Conservation (phyloP, 2,113 vertebrate species). For the Myotis brandtii region DNA sequence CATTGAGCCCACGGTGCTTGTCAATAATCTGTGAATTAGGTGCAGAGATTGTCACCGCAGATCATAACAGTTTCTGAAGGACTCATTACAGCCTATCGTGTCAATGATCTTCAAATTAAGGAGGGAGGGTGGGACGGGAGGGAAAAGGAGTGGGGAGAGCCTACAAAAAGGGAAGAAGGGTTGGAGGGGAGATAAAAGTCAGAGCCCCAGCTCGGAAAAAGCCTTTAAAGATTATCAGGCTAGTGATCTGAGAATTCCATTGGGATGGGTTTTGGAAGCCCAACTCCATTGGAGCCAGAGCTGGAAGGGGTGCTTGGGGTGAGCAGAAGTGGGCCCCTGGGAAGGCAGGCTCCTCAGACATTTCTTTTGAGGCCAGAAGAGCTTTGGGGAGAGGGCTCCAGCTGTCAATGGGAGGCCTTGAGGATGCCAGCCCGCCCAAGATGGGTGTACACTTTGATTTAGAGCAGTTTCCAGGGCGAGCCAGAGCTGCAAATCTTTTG, state of each 20-base stretch:
- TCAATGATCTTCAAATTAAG: conserved; percentile 86
- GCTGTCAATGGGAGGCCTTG: conserved; percentile 51
- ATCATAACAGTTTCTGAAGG: conserved; percentile 85
- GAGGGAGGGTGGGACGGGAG: conserved; percentile 70
- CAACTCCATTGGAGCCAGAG: conserved; percentile 71
- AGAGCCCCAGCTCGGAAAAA: conserved; percentile 74
- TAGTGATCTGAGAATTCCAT: conserved; percentile 80
- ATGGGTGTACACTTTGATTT: conserved; percentile 52
- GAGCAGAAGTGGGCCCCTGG: conserved; percentile 75
- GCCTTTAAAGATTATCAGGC: conserved; percentile 81
- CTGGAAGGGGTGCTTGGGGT: background rate
- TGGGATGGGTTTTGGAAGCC: conserved; percentile 65
- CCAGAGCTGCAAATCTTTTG: conserved; percentile 31
- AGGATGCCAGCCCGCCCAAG: conserved; percentile 48
- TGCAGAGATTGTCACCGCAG: conserved; percentile 83
- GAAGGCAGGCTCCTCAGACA: conserved; percentile 62
- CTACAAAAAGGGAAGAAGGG: conserved; percentile 76
- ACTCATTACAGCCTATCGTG: conserved; percentile 85
- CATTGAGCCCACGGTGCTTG: conserved; percentile 82
- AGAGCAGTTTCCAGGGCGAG: background rate
- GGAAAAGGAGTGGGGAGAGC: conserved; percentile 76
- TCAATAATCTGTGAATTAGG: conserved; percentile 84
- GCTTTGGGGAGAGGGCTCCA: conserved; percentile 58
- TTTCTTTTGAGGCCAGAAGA: conserved; percentile 63
- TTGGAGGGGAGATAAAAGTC: conserved; percentile 84